Conservation (phyloP, 2,888 invertebrate species). For the Ephialtes manifestator region DNA sequence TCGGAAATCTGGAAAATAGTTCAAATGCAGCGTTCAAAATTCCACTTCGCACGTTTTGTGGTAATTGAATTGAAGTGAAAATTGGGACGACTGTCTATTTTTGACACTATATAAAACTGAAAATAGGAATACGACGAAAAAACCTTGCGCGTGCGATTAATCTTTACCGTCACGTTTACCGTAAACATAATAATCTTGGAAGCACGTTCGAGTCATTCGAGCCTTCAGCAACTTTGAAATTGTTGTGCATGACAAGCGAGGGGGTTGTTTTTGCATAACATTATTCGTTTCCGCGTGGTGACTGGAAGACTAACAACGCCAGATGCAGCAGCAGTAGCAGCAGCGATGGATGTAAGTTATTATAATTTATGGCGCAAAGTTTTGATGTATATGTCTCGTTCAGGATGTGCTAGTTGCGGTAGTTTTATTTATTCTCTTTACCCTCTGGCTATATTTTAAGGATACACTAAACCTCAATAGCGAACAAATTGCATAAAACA, state of each 20-base stretch:
- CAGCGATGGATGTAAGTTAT: constrained; percentile 35
- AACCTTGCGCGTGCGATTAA: neutral
- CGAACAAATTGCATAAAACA: neutral
- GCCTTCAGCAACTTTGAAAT: constrained; percentile 8
- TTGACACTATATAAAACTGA: neutral
- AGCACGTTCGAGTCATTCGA: constrained; percentile 17
- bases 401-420: constrained; percentile 9
- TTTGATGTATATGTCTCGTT: constrained; percentile 13
- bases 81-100: neutral
- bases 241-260: constrained; percentile 11
- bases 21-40: too few species aligned
- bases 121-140: neutral
- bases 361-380: constrained; percentile 38
- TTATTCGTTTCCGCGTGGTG: constrained; percentile 21
- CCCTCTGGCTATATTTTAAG: neutral
- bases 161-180: neutral
- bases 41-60: too few species aligned
- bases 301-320: constrained; percentile 10
- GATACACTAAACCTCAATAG: neutral
- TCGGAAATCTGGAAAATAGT: too few species aligned
- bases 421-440: constrained; percentile 1
- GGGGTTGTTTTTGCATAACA: constrained; percentile 32
- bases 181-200: constrained; percentile 15
- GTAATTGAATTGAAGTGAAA: too few species aligned
- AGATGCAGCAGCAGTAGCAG: neutral